Evolutionary conservation across 1,140 invertebrate genomes (phyloP).

Genomic region (Sinonovacula constricta): DNA sequence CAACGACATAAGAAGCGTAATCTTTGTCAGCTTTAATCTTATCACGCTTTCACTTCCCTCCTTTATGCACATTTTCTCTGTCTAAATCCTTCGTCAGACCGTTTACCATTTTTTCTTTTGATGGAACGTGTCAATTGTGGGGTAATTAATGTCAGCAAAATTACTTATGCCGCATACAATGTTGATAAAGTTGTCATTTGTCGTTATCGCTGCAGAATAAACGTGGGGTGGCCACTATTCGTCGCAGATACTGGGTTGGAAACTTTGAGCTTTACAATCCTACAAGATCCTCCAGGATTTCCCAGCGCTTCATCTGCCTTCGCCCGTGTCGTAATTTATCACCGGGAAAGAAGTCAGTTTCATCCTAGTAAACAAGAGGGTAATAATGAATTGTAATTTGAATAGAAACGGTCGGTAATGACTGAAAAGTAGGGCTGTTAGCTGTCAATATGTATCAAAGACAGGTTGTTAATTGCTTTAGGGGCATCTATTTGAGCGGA

Average conservation of each 20-base stretch:
- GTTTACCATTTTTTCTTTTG: background rate
- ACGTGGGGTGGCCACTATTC: conserved; percentile 6
- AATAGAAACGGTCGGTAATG: conserved; percentile 30
- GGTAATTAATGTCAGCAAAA: conserved; percentile 45
- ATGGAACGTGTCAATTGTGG: conserved; percentile 39
- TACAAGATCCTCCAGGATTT: conserved; percentile 38
- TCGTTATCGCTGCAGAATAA: conserved; percentile 21
- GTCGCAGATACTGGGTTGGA: too few species aligned
- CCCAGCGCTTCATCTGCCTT: conserved; percentile 5
- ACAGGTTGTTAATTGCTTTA: background rate
- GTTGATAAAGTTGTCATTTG: conserved; percentile 36
- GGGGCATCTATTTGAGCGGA: too few species aligned
- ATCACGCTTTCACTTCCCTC: too few species aligned
- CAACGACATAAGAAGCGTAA: too few species aligned
- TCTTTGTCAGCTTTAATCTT: too few species aligned
- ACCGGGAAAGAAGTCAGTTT: conserved; percentile 36
- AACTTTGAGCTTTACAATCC: conserved; percentile 24
- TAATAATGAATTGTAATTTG: conserved; percentile 44
- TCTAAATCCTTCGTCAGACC: background rate
- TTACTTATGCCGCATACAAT: conserved; percentile 23
- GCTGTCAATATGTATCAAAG: conserved; percentile 17
- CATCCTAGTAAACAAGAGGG: conserved; percentile 45
- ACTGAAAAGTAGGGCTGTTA: conserved; percentile 32
- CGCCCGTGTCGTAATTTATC: conserved; percentile 40
- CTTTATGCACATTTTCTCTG: too few species aligned